Evolutionary conservation across 2,797 vertebrate species (phyloP).

Genomic region (Ciconia nigra): DNA sequence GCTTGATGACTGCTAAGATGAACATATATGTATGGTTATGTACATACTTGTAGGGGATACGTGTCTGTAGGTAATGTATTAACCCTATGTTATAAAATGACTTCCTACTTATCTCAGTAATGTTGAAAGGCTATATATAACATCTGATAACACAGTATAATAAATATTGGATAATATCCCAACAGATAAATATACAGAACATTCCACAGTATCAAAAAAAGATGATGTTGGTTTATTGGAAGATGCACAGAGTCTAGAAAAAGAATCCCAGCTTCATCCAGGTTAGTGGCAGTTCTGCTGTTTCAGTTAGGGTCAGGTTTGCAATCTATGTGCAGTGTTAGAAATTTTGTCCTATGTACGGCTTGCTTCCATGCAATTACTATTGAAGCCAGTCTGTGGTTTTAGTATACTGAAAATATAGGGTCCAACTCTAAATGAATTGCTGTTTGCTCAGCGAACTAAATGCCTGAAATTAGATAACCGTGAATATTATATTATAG

Average conservation of each 20-base stretch:
- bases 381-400: background rate
- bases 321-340: accelerated
- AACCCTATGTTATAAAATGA: background rate
- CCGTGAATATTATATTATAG: background rate
- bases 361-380: background rate
- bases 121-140: background rate
- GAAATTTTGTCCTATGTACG: background rate
- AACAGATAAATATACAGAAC: background rate
- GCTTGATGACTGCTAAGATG: background rate
- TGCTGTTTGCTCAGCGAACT: background rate
- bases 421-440: background rate
- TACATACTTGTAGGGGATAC: background rate
- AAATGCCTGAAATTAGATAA: background rate
- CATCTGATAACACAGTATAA: background rate
- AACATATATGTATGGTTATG: background rate
- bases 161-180: background rate
- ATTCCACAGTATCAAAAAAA: background rate
- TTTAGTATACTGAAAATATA: background rate
- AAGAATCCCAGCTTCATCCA: background rate
- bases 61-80: background rate
- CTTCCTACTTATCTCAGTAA: background rate
- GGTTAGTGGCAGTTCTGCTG: background rate
- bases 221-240: background rate
- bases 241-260: background rate
- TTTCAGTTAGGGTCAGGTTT: background rate